Evolutionary conservation across 2,888 invertebrate species (phyloP).

Genomic region (Thera obeliscata): DNA sequence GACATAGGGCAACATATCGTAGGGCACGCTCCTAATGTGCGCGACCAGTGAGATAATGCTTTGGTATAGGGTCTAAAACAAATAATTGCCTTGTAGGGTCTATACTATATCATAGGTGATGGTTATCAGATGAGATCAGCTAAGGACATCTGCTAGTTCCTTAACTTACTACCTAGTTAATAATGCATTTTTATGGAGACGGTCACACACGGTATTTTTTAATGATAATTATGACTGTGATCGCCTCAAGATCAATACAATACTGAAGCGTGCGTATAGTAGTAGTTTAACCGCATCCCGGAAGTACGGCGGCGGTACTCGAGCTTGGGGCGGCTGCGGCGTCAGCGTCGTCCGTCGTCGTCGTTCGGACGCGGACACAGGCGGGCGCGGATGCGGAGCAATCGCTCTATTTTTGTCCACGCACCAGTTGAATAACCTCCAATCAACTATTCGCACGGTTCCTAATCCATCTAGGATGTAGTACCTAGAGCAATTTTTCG

Average conservation of each 20-base stretch:
- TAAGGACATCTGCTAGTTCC: too few relatives aligned
- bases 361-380: conserved; percentile 47
- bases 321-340: conserved; percentile 45
- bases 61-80: too few relatives aligned
- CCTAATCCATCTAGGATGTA: conserved; percentile 59
- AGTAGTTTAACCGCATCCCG: conserved; percentile 57
- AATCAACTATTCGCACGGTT: conserved; percentile 82
- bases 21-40: too few relatives aligned
- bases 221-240: too few relatives aligned
- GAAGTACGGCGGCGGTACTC: conserved; percentile 58
- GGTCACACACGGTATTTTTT: too few relatives aligned
- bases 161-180: too few relatives aligned
- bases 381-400: conserved; percentile 62
- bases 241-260: neutral
- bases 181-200: too few relatives aligned
- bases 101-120: too few relatives aligned
- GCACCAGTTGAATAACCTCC: conserved; percentile 84
- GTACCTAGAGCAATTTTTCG: conserved; percentile 23
- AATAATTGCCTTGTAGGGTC: too few relatives aligned
- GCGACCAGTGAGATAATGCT: too few relatives aligned
- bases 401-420: conserved; percentile 78
- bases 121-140: too few relatives aligned
- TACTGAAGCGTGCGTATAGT: neutral
- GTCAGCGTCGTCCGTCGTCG: conserved; percentile 51
- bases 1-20: too few relatives aligned